Evolutionary conservation across 2,888 invertebrate genomes (phyloP), one percentile per base, ranked within the genome.

Genomic region (Axea sp.): DNA sequence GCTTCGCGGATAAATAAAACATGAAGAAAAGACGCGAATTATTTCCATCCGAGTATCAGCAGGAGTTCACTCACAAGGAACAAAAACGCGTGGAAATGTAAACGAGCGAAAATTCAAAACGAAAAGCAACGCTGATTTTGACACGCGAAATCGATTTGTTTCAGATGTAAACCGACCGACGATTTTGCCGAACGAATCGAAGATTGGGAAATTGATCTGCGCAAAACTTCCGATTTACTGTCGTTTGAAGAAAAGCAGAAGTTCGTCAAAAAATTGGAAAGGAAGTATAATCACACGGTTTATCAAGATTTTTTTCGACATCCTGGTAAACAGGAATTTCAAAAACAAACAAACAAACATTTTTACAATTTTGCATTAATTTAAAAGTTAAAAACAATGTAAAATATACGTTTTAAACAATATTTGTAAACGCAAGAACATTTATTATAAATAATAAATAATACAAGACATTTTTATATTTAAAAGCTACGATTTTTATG

Each of bases 1-100:
- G 24, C 28, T 35, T 12, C 30, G 14, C 5, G 26, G 2, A 49
- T 57, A 39, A 57, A 60, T 62, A 37, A 37, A 37, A 71, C 71
- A 64, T 51, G 43, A 41, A 15, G 64, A 15, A 75, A 37, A 65
- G n/a, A 11, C 31, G 45, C 8, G 51, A 26, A 28, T 47, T 73
- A 30, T 77, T 78, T 69, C 73, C 72, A 14, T 75, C 83, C 0
- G 84, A 84, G 53, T 82, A 81, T 68, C 76, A 68, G 7, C 31
- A 65, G 5, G 79, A 81, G 41, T 84, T 60, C 53, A 62, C 65
- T 0, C 57, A 30, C 1, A 78, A 78, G 19, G 77, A 77, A 26
- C 17, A 45, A 1, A 45, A 43, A n/a, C 77, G 67, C 39, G 28
- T 57, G 26, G 11, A 64, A 9, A 41, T 75, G 83, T 83, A 59